Evolutionary conservation across 2,797 vertebrate genomes (phyloP), one percentile per base, ranked within the genome.

Genomic region (Rhadinocentrus ornatus): DNA sequence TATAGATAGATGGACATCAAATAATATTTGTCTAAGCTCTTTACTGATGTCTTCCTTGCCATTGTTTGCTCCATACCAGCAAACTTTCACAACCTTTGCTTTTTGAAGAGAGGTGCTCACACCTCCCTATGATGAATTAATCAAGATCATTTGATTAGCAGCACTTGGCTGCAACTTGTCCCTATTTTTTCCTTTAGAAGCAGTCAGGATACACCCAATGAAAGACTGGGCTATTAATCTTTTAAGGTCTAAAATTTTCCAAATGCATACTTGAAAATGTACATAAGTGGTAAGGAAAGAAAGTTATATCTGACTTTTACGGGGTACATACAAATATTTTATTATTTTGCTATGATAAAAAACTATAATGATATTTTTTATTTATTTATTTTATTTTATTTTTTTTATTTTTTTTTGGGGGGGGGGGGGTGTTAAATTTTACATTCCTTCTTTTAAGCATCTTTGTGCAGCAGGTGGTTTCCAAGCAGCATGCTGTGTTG

Each of bases 401-500:
- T 7, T 52, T 66, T 65, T 24, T 34, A 22, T 22, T n/a, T 13
- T 4, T 26, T 70, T 62, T 24, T 32, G 1, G 4, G 16, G 1
- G 54, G 37, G 71, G 27, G 1, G 4, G 16, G 1, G 54, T 34
- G 71, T 86, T 68, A 66, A 60, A 39, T 69, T 69, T 29, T 68
- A 3, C 73, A 78, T 88, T 69, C 71, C 63, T 85, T 15, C 69
- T 7, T 68, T 50, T 50, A 27, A 66, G 65, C 54, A 32, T 64
- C 41, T 77, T 18, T 69, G 63, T 29, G 11, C 63, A 66, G 50
- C 76, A 88, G 89, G 91, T 90, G 88, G 74, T 91, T 91, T 92
- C 88, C 89, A 77, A 27, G 39, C 71, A 73, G 70, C 74, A 2
- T 37, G n/a, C 26, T 48, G 61, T 65, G 82, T 88, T 0, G 66